These are phyloP conservation scores for Rotaria socialis DNA, from an alignment of 2,888 invertebrate species.

Conservation along the genomic window DNA sequence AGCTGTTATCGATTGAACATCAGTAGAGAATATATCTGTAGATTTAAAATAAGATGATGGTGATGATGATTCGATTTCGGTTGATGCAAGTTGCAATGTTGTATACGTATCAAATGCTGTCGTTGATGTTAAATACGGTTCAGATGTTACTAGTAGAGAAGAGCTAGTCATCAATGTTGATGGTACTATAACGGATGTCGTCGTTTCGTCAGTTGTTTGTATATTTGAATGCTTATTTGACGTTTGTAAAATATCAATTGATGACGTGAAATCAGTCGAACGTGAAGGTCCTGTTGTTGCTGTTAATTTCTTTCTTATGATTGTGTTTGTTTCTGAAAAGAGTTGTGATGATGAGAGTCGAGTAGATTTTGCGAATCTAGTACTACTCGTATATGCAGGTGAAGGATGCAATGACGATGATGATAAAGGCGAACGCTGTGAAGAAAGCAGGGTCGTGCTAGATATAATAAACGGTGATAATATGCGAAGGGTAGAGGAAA, in stretches of 20 bases:
- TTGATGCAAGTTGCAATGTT: not conserved
- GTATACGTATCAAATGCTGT: not conserved
- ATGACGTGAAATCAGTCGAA: not conserved
- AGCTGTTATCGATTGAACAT: too few species aligned
- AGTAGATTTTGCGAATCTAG: not conserved
- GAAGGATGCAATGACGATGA: not conserved
- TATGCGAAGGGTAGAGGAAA: too few species aligned
- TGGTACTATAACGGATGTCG: not conserved
- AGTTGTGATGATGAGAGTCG: too few species aligned
- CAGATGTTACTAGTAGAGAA: not conserved
- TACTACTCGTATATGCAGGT: not conserved
- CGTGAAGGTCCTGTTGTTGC: not conserved
- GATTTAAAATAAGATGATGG: too few species aligned
- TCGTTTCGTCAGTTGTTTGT: not conserved
- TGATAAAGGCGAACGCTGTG: not conserved
- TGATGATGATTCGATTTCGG: not conserved
- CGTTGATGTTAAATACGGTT: not conserved
- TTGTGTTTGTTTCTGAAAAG: not conserved
- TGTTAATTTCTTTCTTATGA: not conserved
- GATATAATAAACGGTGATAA: not conserved
- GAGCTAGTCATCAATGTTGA: not conserved
- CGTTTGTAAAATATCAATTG: not conserved
- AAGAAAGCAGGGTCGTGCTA: not conserved
- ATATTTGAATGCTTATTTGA: not conserved
- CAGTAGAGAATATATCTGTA: not conserved